Conservation (phyloP, 2,113 vertebrate species). For the Zosterops hypoxanthus region DNA sequence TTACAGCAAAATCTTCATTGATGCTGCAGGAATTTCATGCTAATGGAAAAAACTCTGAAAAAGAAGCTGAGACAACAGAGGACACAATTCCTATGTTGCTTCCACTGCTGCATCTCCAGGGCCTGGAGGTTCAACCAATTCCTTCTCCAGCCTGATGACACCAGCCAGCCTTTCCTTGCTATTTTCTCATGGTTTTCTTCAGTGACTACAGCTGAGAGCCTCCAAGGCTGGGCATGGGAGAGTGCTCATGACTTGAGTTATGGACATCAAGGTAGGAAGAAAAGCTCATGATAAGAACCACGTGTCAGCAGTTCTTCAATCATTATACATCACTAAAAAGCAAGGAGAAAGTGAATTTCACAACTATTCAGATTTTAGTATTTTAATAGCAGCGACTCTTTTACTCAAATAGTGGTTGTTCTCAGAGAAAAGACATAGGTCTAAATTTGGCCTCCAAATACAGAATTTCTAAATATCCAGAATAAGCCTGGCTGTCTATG, state of each 20-base stretch:
- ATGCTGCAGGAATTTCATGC: neutral
- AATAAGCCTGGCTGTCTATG: neutral
- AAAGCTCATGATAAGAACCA: neutral
- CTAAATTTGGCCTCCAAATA: neutral
- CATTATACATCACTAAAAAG: neutral
- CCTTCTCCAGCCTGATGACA: neutral
- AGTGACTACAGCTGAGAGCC: neutral
- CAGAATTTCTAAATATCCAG: neutral
- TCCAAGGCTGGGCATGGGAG: neutral
- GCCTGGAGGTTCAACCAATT: neutral
- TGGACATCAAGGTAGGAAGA: neutral
- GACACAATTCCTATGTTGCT: neutral
- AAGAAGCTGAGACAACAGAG: neutral
- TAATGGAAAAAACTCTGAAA: neutral
- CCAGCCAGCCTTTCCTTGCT: neutral
- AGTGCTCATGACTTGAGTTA: neutral
- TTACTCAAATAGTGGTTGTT: neutral
- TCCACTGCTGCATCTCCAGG: accelerated
- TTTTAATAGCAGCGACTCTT: neutral
- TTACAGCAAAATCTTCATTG: neutral
- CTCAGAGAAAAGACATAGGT: neutral
- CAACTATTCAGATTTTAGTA: neutral
- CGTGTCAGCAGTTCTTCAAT: neutral
- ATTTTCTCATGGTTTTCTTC: neutral
- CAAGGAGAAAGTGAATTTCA: neutral